A percentile compares a stretch with the other conserved stretches of the same genome.
These are phyloP conservation scores for Sebastes hubbsi DNA, from an alignment of 2,797 vertebrate species.

Conservation along the genomic window DNA sequence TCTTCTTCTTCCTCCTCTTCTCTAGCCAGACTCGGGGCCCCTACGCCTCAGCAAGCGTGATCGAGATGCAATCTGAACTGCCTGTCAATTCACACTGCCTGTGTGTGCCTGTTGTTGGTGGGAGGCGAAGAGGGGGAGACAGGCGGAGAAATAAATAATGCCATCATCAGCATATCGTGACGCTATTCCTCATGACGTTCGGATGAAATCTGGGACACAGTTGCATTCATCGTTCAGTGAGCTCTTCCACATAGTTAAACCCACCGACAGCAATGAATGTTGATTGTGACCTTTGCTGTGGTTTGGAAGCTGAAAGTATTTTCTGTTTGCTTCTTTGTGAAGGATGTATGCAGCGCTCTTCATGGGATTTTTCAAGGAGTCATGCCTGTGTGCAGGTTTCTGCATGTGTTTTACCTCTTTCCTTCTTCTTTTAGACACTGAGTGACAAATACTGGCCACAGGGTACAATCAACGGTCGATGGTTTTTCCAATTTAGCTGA, in stretches of 20 bases:
- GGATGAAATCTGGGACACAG: slow-evolving; percentile 94
- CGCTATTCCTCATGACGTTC: slow-evolving; percentile 60
- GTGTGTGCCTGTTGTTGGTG: slow-evolving; percentile 22
- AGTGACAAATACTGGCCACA: slow-evolving; percentile 84
- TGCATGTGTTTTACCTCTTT: slow-evolving; percentile 4
- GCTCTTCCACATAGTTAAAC: slow-evolving; percentile 97
- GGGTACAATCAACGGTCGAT: slow-evolving; percentile 99
- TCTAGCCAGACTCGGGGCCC: slow-evolving; percentile 1
- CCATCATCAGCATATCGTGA: slow-evolving; percentile 70
- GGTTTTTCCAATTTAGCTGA: slow-evolving; percentile 95
- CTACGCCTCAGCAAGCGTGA: slow-evolving; percentile 34
- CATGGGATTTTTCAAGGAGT: slow-evolving; percentile 18
- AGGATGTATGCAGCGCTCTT: background rate
- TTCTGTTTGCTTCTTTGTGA: background rate
- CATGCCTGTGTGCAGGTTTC: slow-evolving; percentile 13
- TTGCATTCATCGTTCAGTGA: slow-evolving; percentile 99
- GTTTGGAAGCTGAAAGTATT: slow-evolving; percentile 45
- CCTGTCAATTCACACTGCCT: slow-evolving; percentile 48
- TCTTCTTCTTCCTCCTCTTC: background rate
- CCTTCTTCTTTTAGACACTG: slow-evolving; percentile 3
- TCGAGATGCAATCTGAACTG: slow-evolving; percentile 64
- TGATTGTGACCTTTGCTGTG: slow-evolving; percentile 97
- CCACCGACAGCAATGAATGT: slow-evolving; percentile 99
- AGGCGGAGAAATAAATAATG: slow-evolving; percentile 55
- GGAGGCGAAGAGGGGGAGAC: background rate